Percentiles rank a stretch among this genome's conserved stretches.
Conservation (phyloP, 64 coral and sea anemone species). For the Stylophora pistillata region DNA sequence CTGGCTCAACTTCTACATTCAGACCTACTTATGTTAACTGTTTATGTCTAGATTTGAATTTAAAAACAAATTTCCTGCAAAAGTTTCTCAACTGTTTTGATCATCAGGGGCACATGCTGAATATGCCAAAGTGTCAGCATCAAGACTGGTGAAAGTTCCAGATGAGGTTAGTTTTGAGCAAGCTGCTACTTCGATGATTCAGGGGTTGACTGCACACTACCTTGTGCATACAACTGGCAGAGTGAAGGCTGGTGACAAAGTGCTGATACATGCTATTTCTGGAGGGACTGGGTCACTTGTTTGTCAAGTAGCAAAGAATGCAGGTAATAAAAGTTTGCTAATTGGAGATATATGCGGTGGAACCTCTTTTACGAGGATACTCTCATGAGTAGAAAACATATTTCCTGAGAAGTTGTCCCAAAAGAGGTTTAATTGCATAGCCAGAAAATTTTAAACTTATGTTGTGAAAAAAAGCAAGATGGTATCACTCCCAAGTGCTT, state of each 20-base stretch:
- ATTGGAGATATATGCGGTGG: too few relatives aligned
- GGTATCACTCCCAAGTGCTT: too few relatives aligned
- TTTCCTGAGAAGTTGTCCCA: too few relatives aligned
- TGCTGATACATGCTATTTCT: slow-evolving; percentile 70
- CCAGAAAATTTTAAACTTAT: too few relatives aligned
- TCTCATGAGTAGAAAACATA: too few relatives aligned
- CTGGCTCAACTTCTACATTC: too few relatives aligned
- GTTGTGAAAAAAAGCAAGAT: too few relatives aligned
- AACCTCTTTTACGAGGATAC: too few relatives aligned
- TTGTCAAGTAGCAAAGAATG: slow-evolving; percentile 67
- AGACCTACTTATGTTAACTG: too few relatives aligned
- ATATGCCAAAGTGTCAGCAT: slow-evolving; percentile 48
- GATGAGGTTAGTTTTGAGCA: slow-evolving; percentile 43
- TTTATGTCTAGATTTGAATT: too few relatives aligned
- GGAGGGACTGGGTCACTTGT: slow-evolving; percentile 63
- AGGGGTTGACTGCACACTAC: slow-evolving; percentile 78
- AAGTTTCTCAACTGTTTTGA: not conserved
- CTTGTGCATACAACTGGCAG: slow-evolving; percentile 53
- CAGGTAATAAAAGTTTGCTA: slow-evolving; percentile 13
- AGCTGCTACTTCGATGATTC: slow-evolving; percentile 63
- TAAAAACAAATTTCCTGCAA: not conserved
- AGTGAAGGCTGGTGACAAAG: slow-evolving; percentile 43
- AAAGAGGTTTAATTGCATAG: too few relatives aligned
- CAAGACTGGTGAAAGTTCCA: slow-evolving; percentile 54
- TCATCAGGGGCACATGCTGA: slow-evolving; percentile 60